Evolutionary conservation across 2,797 vertebrate genomes (phyloP).

Genomic region (Margarornis squamiger): DNA sequence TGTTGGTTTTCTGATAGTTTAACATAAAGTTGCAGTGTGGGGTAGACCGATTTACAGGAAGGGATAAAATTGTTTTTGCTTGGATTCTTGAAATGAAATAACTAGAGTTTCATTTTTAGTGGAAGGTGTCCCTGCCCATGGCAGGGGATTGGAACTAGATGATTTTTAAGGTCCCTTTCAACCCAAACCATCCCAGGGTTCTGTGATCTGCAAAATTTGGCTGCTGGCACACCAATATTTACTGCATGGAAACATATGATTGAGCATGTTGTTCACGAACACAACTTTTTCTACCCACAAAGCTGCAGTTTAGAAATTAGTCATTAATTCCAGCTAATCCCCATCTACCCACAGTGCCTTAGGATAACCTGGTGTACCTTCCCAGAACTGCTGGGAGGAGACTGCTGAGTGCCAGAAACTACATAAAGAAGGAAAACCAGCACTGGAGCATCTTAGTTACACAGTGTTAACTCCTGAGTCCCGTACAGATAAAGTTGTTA

Average conservation of each 20-base stretch:
- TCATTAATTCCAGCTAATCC: not conserved
- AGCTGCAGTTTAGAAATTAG: not conserved
- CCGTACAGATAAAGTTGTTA: fast-evolving
- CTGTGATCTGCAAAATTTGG: not conserved
- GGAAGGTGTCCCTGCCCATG: not conserved
- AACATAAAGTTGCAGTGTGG: not conserved
- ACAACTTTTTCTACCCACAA: not conserved
- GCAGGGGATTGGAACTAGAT: not conserved
- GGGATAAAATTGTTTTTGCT: not conserved
- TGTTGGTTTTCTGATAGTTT: not conserved
- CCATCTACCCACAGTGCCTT: fast-evolving
- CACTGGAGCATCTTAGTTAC: not conserved
- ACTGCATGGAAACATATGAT: not conserved
- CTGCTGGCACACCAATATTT: not conserved
- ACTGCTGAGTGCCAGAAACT: not conserved
- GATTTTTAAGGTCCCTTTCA: not conserved
- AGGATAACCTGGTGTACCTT: too few species aligned
- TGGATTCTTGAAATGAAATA: not conserved
- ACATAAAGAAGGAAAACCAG: not conserved
- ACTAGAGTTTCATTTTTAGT: not conserved
- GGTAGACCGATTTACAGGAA: not conserved
- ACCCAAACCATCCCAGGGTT: not conserved
- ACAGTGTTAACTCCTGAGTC: not conserved
- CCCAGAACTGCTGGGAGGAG: not conserved
- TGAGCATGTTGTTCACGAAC: not conserved